A percentile compares a stretch with the other conserved stretches of the same genome.
Evolutionary conservation across 2,797 vertebrate species (phyloP).

Genomic region (Nannoperca obscura): DNA sequence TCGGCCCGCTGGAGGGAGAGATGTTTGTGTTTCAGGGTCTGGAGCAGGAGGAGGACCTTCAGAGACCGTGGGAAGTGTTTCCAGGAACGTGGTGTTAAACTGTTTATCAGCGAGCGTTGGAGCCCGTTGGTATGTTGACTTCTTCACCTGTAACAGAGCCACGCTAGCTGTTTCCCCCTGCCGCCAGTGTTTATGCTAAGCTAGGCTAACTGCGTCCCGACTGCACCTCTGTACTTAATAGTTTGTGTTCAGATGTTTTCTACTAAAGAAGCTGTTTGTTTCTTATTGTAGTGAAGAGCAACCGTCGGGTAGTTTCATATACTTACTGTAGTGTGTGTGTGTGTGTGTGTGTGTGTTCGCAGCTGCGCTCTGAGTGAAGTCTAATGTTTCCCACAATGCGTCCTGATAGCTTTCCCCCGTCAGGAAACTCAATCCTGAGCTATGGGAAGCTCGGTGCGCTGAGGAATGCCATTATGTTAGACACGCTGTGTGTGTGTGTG

Average conservation of each 20-base stretch:
- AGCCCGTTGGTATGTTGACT: too few relatives aligned
- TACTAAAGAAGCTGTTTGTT: too few relatives aligned
- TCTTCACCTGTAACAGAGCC: too few relatives aligned
- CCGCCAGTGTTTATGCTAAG: too few relatives aligned
- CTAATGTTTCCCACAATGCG: constrained; percentile 53
- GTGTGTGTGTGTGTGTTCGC: background rate
- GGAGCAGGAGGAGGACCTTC: constrained; percentile 9
- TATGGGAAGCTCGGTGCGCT: constrained; percentile 17
- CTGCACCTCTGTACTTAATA: too few relatives aligned
- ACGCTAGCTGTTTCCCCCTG: too few relatives aligned
- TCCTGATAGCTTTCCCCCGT: constrained; percentile 5
- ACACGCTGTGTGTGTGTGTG: constrained; percentile 21
- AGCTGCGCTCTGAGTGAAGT: background rate
- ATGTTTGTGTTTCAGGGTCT: constrained; percentile 21
- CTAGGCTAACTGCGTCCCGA: too few relatives aligned
- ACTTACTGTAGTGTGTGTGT: too few relatives aligned
- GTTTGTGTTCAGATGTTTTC: too few relatives aligned
- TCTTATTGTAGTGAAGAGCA: too few relatives aligned
- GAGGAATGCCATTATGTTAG: constrained; percentile 43
- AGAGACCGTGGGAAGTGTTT: background rate
- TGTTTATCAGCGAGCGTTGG: too few relatives aligned
- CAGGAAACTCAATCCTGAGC: constrained; percentile 56
- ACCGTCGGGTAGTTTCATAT: too few relatives aligned
- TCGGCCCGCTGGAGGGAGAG: background rate
- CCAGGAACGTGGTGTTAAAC: background rate